phyloP scores from a whole-genome alignment of 2,113 vertebrate species.

The Caranx ignobilis region DNA sequence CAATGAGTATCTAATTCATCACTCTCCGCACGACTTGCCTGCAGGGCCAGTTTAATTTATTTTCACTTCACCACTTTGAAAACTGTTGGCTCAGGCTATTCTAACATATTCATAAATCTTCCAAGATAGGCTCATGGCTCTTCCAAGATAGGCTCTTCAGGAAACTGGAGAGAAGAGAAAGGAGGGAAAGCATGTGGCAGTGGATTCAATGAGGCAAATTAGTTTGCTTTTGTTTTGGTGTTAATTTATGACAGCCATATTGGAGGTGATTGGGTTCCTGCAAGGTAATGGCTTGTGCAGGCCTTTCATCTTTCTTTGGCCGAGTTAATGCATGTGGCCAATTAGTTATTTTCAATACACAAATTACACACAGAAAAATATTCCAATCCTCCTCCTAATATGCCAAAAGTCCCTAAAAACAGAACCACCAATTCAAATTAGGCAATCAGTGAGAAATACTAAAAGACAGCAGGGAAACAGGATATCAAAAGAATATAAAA shows the following conservation, averaged over 20 bases:
- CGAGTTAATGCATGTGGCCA: conserved; percentile 33
- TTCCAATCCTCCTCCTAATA: conserved; percentile 20
- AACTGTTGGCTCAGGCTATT: conserved; percentile 88
- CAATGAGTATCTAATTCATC: conserved; percentile 87
- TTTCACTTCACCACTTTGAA: conserved; percentile 87
- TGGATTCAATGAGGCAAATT: conserved; percentile 66
- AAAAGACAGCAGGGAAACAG: neutral
- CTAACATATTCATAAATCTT: conserved; percentile 89
- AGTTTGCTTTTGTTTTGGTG: conserved; percentile 78
- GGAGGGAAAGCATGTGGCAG: conserved; percentile 38
- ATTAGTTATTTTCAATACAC: conserved; percentile 38
- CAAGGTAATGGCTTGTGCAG: conserved; percentile 55
- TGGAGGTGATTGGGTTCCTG: conserved; percentile 68
- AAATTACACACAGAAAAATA: conserved; percentile 21
- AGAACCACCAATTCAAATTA: conserved; percentile 8
- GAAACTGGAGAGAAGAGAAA: conserved; percentile 65
- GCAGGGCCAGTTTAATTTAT: conserved; percentile 86
- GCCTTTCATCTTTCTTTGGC: conserved; percentile 53
- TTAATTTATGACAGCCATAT: conserved; percentile 76
- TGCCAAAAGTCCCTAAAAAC: neutral
- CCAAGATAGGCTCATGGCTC: conserved; percentile 81
- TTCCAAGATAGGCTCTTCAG: conserved; percentile 78
- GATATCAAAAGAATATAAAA: conserved; percentile 5
- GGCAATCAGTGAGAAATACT: conserved; percentile 12
- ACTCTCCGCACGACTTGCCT: conserved; percentile 82